These are phyloP conservation scores for Origma solitaria DNA, from an alignment of 2,113 vertebrate genomes.

Conservation along the genomic window DNA sequence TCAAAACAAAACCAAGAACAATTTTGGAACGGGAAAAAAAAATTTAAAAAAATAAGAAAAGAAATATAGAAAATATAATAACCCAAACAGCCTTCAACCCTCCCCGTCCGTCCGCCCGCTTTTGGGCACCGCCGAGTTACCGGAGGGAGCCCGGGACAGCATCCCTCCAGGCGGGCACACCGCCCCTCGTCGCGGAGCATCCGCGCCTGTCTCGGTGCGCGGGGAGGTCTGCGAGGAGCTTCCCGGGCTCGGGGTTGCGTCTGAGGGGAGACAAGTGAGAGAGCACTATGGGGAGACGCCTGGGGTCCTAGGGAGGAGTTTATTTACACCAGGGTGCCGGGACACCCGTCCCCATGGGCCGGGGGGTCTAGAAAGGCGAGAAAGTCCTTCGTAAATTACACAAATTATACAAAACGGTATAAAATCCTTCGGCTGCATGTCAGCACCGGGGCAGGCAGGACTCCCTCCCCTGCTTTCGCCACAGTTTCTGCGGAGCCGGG, in stretches of 20 bases:
- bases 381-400: constrained; percentile 41
- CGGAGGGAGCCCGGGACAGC: background rate
- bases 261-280: background rate
- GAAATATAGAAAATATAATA: background rate
- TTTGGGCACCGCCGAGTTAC: background rate
- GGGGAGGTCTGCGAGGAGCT: background rate
- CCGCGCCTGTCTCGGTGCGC: background rate
- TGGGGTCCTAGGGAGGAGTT: background rate
- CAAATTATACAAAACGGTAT: constrained; percentile 45
- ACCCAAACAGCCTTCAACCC: background rate
- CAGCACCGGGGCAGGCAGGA: background rate
- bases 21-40: background rate
- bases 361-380: background rate
- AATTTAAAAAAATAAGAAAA: too few species aligned
- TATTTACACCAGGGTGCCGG: constrained; percentile 14
- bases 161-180: background rate
- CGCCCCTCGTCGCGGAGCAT: background rate
- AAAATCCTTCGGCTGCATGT: constrained; percentile 27
- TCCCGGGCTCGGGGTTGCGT: background rate
- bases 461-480: background rate
- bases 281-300: background rate
- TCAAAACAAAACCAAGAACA: background rate
- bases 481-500: background rate
- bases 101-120: background rate
- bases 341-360: background rate